phyloP scores from a whole-genome alignment of 2,888 invertebrate genomes.

The Axea sp. region DNA sequence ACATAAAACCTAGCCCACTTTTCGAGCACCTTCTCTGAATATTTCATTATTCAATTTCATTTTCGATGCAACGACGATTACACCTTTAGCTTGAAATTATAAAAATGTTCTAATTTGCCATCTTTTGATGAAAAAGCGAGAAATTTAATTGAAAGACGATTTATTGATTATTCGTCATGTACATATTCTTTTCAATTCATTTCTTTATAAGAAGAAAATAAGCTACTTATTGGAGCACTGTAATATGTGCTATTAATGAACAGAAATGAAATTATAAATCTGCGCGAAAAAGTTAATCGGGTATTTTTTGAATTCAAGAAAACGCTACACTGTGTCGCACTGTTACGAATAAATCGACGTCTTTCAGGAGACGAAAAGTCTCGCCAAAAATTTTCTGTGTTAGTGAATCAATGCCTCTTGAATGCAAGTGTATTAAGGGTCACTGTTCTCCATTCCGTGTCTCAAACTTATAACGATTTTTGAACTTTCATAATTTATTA shows the following conservation, averaged over 20 bases:
- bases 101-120: too few species aligned
- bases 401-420: conserved; percentile 32
- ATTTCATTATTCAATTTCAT: conserved; percentile 14
- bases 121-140: conserved; percentile 1
- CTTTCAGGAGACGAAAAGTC: conserved; percentile 54
- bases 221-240: conserved; percentile 32
- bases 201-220: conserved; percentile 6
- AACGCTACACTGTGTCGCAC: conserved; percentile 35
- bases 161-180: conserved; percentile 20
- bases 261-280: conserved; percentile 31
- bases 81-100: too few species aligned
- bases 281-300: conserved; percentile 6
- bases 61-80: conserved; percentile 2
- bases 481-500: conserved; percentile 9
- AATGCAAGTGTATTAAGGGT: conserved; percentile 36
- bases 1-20: background rate
- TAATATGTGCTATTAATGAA: conserved; percentile 21
- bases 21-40: background rate
- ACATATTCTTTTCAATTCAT: conserved; percentile 19
- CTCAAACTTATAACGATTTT: conserved; percentile 16
- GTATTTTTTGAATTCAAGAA: conserved; percentile 15
- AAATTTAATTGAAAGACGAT: conserved; percentile 15
- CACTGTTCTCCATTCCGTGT: conserved; percentile 41
- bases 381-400: conserved; percentile 47
- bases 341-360: conserved; percentile 41